Evolutionary conservation across 2,888 invertebrate species (phyloP).

Genomic region (Marronus borbonicus): DNA sequence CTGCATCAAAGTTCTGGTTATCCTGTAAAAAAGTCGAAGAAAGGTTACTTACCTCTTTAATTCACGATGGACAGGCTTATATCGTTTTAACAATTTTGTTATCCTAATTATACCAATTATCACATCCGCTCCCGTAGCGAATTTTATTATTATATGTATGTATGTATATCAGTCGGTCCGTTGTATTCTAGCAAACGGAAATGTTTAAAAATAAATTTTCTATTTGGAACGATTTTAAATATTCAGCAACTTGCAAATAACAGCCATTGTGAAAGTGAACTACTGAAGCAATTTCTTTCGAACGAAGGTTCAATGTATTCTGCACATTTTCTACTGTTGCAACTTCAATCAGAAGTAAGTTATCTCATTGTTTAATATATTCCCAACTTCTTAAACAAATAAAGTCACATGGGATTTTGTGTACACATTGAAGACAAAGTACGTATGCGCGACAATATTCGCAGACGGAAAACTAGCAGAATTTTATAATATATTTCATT

Average conservation of each 20-base stretch:
- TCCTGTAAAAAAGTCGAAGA: too few relatives aligned
- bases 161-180: neutral
- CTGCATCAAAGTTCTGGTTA: too few relatives aligned
- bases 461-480: too few relatives aligned
- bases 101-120: constrained; percentile 1
- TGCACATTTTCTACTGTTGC: neutral
- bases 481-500: too few relatives aligned
- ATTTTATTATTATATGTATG: neutral
- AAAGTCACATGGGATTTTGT: neutral
- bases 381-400: neutral
- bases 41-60: neutral
- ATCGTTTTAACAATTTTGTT: constrained; percentile 2
- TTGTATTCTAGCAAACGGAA: neutral
- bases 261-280: neutral
- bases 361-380: neutral
- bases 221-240: constrained; percentile 2
- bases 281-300: neutral
- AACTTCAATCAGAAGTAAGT: neutral
- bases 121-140: neutral
- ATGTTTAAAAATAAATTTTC: neutral
- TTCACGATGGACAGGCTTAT: neutral
- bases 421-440: too few relatives aligned
- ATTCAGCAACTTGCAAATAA: neutral
- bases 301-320: neutral
- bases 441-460: too few relatives aligned